Evolutionary conservation across 2,888 invertebrate species (phyloP).

Genomic region (Drosophila cracens): DNA sequence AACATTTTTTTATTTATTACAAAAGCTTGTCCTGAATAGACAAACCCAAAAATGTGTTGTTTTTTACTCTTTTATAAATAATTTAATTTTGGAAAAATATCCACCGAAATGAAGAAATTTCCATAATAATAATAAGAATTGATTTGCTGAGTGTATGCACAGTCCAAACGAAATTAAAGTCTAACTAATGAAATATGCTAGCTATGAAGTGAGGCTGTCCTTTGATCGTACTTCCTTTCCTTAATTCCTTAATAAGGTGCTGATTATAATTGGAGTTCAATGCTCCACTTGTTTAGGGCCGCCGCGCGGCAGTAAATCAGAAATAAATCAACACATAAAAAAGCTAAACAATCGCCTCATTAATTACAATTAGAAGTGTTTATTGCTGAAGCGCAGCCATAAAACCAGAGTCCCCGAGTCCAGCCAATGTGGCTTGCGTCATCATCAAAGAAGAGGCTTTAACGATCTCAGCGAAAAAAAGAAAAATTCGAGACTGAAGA

Average conservation of each 20-base stretch:
- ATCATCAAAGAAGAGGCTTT: constrained; percentile 68
- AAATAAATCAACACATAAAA: constrained; percentile 73
- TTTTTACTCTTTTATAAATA: neutral
- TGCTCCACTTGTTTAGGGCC: constrained; percentile 59
- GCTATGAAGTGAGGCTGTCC: constrained; percentile 6
- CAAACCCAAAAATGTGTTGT: neutral
- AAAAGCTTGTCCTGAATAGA: neutral
- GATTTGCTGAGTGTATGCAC: neutral
- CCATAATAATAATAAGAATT: neutral
- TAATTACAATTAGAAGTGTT: constrained; percentile 82
- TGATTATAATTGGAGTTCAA: constrained; percentile 52
- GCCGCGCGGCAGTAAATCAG: constrained; percentile 55
- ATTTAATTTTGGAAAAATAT: neutral
- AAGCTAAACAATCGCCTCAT: constrained; percentile 78
- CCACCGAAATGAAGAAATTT: neutral
- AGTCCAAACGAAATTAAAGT: neutral
- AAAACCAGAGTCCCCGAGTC: constrained; percentile 47
- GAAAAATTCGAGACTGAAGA: constrained; percentile 4
- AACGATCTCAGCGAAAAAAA: constrained; percentile 59
- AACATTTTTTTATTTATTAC: neutral
- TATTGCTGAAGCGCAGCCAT: constrained; percentile 74
- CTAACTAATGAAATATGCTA: neutral
- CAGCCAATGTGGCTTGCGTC: constrained; percentile 63
- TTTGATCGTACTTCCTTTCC: neutral
- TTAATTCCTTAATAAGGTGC: constrained; percentile 22